Conservation (phyloP, 2,113 vertebrate genomes). For the Xiphias gladius region DNA sequence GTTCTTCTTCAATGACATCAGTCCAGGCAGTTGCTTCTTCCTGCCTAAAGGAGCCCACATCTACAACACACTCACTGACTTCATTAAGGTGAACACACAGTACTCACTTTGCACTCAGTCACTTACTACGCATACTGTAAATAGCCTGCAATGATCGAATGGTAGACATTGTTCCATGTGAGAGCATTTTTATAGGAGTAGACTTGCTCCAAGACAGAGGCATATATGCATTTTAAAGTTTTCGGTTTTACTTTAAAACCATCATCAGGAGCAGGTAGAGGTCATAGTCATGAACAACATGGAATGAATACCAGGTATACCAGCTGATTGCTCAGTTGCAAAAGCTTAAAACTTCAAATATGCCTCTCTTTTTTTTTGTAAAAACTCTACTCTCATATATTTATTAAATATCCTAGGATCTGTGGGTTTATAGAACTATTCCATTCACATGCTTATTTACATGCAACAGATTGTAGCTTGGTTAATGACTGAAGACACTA, state of each 20-base stretch:
- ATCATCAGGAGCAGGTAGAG: too few species aligned
- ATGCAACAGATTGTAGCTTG: neutral
- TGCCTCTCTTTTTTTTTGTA: neutral
- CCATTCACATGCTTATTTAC: neutral
- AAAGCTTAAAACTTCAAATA: neutral
- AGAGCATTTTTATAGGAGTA: neutral
- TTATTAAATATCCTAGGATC: neutral
- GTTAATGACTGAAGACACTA: neutral
- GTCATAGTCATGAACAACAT: too few species aligned
- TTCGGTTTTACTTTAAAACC: too few species aligned
- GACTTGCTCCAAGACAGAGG: neutral
- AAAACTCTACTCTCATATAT: neutral
- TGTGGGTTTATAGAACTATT: neutral
- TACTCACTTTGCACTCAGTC: neutral
- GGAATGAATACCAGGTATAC: neutral
- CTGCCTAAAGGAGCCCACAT: conserved; percentile 92
- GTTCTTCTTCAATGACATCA: conserved; percentile 94
- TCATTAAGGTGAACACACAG: conserved; percentile 88
- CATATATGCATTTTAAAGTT: neutral
- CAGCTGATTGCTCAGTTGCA: neutral
- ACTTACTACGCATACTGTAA: neutral
- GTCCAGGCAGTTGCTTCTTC: conserved; percentile 96
- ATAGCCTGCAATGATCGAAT: neutral
- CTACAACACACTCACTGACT: conserved; percentile 90
- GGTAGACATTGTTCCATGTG: too few species aligned